Conservation (phyloP, 2,888 invertebrate genomes). For the Ichneumoninae sp. region DNA sequence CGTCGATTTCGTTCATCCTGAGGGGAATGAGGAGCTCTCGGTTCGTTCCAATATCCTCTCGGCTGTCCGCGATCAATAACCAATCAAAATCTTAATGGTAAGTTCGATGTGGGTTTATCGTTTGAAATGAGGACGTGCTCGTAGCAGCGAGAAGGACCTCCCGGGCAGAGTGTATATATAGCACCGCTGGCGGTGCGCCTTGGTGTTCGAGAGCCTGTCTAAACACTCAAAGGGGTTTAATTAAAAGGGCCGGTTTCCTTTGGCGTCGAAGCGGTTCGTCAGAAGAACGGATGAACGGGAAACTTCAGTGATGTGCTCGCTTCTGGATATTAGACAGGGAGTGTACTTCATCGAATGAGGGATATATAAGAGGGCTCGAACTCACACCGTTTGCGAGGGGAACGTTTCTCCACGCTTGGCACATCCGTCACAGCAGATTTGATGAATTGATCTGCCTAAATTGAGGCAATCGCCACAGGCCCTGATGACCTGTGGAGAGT, state of each 20-base stretch:
- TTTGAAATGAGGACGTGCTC: conserved; percentile 54
- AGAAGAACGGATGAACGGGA: conserved; percentile 36
- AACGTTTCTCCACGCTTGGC: neutral
- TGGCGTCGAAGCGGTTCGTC: conserved; percentile 23
- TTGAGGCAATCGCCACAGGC: too few relatives aligned
- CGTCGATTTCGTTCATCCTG: conserved; percentile 37
- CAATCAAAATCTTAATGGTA: conserved; percentile 74
- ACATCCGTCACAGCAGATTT: neutral
- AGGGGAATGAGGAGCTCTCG: conserved; percentile 1
- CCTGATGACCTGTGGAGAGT: too few relatives aligned
- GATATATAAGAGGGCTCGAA: conserved; percentile 2
- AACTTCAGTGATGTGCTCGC: conserved; percentile 11
- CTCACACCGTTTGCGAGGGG: neutral
- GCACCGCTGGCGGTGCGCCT: conserved; percentile 21
- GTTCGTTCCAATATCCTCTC: conserved; percentile 23
- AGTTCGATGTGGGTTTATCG: conserved; percentile 68
- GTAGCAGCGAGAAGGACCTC: conserved; percentile 21
- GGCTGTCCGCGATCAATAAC: conserved; percentile 71
- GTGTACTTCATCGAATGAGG: conserved; percentile 14
- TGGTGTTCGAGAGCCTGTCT: conserved; percentile 38
- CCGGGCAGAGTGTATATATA: conserved; percentile 7
- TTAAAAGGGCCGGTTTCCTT: conserved; percentile 53
- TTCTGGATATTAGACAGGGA: conserved; percentile 25
- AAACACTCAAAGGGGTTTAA: conserved; percentile 55
- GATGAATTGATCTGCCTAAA: neutral